Evolutionary conservation across 2,113 vertebrate species (phyloP).

Genomic region (Pelusios castaneus): DNA sequence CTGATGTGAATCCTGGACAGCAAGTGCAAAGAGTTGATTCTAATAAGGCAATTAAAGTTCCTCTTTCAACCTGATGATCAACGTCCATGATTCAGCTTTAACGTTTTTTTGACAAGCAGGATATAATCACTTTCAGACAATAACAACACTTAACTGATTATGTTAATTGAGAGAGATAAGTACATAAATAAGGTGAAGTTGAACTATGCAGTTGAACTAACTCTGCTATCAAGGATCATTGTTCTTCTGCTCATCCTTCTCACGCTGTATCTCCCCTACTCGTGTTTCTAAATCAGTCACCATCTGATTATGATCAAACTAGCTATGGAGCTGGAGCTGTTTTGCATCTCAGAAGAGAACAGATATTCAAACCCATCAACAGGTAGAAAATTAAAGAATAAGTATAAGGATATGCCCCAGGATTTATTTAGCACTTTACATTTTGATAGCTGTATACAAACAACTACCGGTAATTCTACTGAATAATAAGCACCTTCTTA

Average conservation of each 20-base stretch:
- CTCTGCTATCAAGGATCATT: background rate
- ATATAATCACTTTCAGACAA: rapidly evolving
- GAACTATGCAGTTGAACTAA: background rate
- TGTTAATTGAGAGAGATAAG: background rate
- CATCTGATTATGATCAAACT: background rate
- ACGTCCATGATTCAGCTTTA: rapidly evolving
- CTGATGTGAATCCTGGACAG: rapidly evolving
- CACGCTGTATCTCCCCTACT: background rate
- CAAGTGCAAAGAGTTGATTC: background rate
- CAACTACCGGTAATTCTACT: rapidly evolving
- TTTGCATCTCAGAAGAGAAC: rapidly evolving
- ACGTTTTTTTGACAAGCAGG: background rate
- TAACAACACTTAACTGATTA: background rate
- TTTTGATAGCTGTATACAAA: background rate
- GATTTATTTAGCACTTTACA: rapidly evolving
- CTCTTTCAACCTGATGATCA: background rate
- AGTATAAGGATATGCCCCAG: rapidly evolving
- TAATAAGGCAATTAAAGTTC: background rate
- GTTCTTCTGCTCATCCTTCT: background rate
- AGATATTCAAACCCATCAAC: rapidly evolving
- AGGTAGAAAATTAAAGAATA: background rate
- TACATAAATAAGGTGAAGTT: rapidly evolving
- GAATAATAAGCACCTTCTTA: background rate
- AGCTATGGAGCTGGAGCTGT: rapidly evolving
- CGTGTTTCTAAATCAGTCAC: background rate